Conservation (phyloP, 2,888 invertebrate species). For the Melieria omissa region DNA sequence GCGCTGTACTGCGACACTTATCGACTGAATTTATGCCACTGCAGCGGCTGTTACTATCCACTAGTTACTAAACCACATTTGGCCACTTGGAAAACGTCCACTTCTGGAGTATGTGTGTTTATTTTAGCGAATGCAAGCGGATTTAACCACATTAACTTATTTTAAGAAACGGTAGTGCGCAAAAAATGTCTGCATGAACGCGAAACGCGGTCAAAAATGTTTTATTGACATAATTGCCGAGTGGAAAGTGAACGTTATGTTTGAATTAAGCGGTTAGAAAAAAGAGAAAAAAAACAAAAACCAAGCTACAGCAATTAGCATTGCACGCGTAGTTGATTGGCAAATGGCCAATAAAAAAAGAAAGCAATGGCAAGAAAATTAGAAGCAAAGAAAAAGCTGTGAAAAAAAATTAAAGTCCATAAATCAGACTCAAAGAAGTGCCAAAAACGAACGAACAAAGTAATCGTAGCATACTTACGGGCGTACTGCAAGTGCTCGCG, state of each 20-base stretch:
- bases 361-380: background rate
- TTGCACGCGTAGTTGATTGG: constrained; percentile 39
- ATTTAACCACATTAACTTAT: too few relatives aligned
- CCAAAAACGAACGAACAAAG: constrained; percentile 2
- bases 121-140: too few relatives aligned
- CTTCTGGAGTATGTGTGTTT: too few relatives aligned
- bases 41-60: too few relatives aligned
- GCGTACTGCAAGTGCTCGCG: background rate
- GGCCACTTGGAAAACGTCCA: too few relatives aligned
- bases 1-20: background rate
- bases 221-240: too few relatives aligned
- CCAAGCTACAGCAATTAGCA: constrained; percentile 1
- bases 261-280: background rate
- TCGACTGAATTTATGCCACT: too few relatives aligned
- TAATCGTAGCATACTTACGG: background rate
- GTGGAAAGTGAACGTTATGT: background rate
- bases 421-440: constrained; percentile 20
- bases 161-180: too few relatives aligned
- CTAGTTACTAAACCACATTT: too few relatives aligned
- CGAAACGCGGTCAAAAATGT: too few relatives aligned
- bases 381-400: constrained; percentile 14
- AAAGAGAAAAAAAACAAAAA: background rate
- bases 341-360: background rate
- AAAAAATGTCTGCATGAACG: too few relatives aligned
- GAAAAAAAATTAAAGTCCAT: constrained; percentile 31